These are phyloP conservation scores for Zaprionus tsacasi DNA, from an alignment of 1,140 invertebrate genomes.

Conservation along the genomic window DNA sequence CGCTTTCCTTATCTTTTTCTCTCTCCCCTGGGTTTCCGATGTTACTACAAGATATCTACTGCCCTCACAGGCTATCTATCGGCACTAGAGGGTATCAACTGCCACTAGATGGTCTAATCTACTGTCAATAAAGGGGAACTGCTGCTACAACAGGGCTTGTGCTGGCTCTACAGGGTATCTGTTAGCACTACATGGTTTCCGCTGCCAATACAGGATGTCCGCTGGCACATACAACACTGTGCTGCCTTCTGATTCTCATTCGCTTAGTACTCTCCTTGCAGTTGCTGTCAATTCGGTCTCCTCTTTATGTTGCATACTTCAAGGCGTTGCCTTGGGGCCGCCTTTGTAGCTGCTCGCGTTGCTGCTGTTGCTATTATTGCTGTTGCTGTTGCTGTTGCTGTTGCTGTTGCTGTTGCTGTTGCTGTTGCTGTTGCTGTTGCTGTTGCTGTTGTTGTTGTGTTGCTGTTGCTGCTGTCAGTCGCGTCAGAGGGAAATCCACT, in stretches of 20 bases:
- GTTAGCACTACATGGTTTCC: too few relatives aligned
- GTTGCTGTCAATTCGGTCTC: slow-evolving; percentile 20
- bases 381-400: slow-evolving; percentile 47
- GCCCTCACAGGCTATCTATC: too few relatives aligned
- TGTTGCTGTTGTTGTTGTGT: slow-evolving; percentile 27
- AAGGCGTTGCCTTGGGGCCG: slow-evolving; percentile 26
- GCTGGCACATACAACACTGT: neutral
- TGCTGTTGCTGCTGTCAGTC: slow-evolving; percentile 49
- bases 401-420: slow-evolving; percentile 49
- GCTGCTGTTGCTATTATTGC: slow-evolving; percentile 33
- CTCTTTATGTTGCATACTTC: slow-evolving; percentile 48
- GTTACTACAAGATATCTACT: too few relatives aligned
- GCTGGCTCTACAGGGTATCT: too few relatives aligned
- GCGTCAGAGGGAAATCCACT: slow-evolving; percentile 63
- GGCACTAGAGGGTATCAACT: too few relatives aligned
- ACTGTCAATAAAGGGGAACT: too few relatives aligned
- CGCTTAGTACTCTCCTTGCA: slow-evolving; percentile 7
- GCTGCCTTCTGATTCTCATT: neutral
- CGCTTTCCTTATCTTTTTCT: neutral
- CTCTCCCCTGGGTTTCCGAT: too few relatives aligned
- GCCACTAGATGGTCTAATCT: too few relatives aligned
- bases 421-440: slow-evolving; percentile 49
- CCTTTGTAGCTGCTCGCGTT: slow-evolving; percentile 11
- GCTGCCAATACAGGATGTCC: neutral
- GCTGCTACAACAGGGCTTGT: too few relatives aligned